phyloP scores from a whole-genome alignment of 2,888 invertebrate species.

The Drosophila mimica region DNA sequence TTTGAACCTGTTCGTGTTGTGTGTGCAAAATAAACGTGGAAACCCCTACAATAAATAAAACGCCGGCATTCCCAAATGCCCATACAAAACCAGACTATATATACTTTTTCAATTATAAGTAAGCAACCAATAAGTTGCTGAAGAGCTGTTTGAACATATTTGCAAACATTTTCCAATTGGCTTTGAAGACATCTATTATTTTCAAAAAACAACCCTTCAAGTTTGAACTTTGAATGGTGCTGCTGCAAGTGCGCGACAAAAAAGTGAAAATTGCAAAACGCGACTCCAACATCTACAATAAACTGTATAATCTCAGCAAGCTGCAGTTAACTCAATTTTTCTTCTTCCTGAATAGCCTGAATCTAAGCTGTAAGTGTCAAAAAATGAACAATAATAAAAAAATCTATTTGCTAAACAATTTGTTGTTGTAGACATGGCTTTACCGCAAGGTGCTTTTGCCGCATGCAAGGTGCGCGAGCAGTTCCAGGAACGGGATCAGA shows the following conservation, averaged over 20 bases:
- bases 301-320: conserved; percentile 41
- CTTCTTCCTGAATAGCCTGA: conserved; percentile 35
- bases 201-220: conserved; percentile 13
- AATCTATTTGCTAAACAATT: background rate
- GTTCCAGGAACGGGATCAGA: conserved; percentile 85
- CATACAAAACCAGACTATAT: conserved; percentile 1
- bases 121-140: background rate
- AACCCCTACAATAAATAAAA: conserved; percentile 7
- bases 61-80: conserved; percentile 48
- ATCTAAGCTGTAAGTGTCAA: conserved; percentile 49
- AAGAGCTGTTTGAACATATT: conserved; percentile 10
- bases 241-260: conserved; percentile 53
- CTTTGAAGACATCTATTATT: background rate
- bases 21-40: conserved; percentile 27
- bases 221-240: conserved; percentile 64
- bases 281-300: conserved; percentile 40
- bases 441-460: conserved; percentile 91
- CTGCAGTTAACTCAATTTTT: conserved; percentile 36
- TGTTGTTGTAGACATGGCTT: conserved; percentile 87
- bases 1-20: conserved; percentile 56
- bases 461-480: conserved; percentile 88
- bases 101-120: background rate
- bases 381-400: background rate
- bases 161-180: conserved; percentile 8
- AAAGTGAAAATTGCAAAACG: conserved; percentile 56